Conservation (phyloP, 2,797 vertebrate genomes). For the Argya squamiceps region DNA sequence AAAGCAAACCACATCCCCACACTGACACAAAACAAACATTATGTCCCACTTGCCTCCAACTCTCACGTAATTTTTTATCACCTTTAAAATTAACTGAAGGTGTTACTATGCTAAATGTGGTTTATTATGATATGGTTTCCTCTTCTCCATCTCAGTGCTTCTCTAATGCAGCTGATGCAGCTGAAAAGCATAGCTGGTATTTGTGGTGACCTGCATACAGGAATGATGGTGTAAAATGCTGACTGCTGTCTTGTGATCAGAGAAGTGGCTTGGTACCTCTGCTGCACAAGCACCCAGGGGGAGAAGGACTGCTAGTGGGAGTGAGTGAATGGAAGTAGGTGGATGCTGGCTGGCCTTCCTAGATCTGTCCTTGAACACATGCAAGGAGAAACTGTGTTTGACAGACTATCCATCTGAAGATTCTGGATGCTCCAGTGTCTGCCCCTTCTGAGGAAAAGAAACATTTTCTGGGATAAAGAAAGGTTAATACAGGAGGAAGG, state of each 20-base stretch:
- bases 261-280: neutral
- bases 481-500: neutral
- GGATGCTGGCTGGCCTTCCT: neutral
- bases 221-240: neutral
- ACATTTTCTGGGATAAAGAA: neutral
- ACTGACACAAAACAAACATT: neutral
- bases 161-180: neutral
- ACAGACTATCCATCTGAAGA: neutral
- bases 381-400: neutral
- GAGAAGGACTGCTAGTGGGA: neutral
- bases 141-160: neutral
- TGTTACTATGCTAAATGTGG: neutral
- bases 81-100: neutral
- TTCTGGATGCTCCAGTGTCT: neutral
- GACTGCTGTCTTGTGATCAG: neutral
- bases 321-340: neutral
- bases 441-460: neutral
- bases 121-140: neutral
- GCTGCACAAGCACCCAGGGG: neutral
- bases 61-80: neutral
- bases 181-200: neutral
- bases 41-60: neutral
- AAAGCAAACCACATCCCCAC: neutral
- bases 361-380: neutral
- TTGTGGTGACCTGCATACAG: neutral